phyloP scores from a whole-genome alignment of 1,140 invertebrate species.

The Drosophila gunungcola region DNA sequence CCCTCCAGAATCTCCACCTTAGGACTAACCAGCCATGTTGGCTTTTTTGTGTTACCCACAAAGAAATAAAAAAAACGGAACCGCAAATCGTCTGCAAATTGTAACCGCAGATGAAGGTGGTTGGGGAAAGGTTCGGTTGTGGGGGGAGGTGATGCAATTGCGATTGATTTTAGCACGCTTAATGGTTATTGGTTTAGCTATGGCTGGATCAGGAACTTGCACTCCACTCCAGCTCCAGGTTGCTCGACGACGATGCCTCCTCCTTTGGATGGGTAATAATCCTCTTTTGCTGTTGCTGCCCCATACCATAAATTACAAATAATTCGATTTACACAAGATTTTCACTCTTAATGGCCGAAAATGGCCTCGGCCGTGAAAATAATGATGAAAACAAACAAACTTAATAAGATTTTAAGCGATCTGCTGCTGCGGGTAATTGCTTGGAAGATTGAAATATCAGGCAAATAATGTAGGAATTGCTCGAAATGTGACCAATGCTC shows the following conservation, averaged over 20 bases:
- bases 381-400: constrained; percentile 83
- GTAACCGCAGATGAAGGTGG: constrained; percentile 67
- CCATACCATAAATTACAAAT: constrained; percentile 83
- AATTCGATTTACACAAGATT: constrained; percentile 84
- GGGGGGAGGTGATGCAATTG: constrained; percentile 44
- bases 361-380: constrained; percentile 79
- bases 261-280: constrained; percentile 64
- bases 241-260: constrained; percentile 26
- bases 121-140: constrained; percentile 14
- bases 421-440: constrained; percentile 49
- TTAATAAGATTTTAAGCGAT: constrained; percentile 77
- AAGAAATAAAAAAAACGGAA: constrained; percentile 38
- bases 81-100: constrained; percentile 80
- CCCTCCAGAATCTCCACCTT: constrained; percentile 3
- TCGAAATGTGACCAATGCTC: constrained; percentile 29
- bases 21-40: constrained; percentile 58
- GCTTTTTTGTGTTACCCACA: constrained; percentile 39
- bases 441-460: constrained; percentile 61
- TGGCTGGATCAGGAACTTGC: constrained; percentile 44
- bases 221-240: neutral
- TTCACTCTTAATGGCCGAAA: constrained; percentile 83
- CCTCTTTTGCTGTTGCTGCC: constrained; percentile 51
- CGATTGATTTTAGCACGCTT: constrained; percentile 82
- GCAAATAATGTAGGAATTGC: constrained; percentile 31
- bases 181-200: constrained; percentile 82